Percentiles rank a stretch among this genome's conserved stretches.
phyloP scores from a whole-genome alignment of 2,797 vertebrate genomes.

The Clarias laeviceps region DNA sequence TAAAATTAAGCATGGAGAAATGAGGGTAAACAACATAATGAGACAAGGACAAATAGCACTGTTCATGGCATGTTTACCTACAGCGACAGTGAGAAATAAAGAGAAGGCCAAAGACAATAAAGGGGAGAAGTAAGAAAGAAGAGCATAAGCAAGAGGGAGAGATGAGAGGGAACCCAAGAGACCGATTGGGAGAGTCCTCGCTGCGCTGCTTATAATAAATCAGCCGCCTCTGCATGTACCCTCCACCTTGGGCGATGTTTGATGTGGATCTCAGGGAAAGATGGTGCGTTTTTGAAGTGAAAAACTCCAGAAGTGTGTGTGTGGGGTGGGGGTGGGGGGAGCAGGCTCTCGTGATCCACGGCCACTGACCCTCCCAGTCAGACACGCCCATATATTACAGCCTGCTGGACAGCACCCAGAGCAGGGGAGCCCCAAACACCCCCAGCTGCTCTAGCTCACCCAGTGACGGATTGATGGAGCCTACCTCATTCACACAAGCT shows the following conservation, averaged over 20 bases:
- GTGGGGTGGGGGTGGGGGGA: conserved; percentile 75
- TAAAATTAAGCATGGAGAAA: not conserved
- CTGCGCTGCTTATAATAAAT: conserved; percentile 91
- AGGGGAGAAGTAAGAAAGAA: conserved; percentile 73
- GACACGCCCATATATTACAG: conserved; percentile 85
- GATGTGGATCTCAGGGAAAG: conserved; percentile 90
- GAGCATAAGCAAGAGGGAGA: conserved; percentile 37
- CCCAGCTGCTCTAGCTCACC: conserved; percentile 83
- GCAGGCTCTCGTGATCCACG: conserved; percentile 87
- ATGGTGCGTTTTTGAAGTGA: conserved; percentile 91
- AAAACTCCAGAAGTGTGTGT: conserved; percentile 89
- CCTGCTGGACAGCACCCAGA: conserved; percentile 80
- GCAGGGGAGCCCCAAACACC: conserved; percentile 77
- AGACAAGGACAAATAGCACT: conserved; percentile 41
- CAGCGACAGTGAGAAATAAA: conserved; percentile 37
- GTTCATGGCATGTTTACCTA: conserved; percentile 38
- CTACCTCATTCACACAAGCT: conserved; percentile 75
- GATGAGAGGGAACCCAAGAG: conserved; percentile 49
- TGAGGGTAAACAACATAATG: conserved; percentile 23
- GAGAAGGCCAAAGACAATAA: conserved; percentile 62
- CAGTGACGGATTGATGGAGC: conserved; percentile 81
- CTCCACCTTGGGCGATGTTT: conserved; percentile 88
- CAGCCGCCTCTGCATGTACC: conserved; percentile 81
- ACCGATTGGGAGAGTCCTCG: conserved; percentile 62
- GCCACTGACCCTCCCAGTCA: conserved; percentile 92